Evolutionary conservation across 92 coral and sea anemone species (phyloP).

Genomic region (Montipora capitata): DNA sequence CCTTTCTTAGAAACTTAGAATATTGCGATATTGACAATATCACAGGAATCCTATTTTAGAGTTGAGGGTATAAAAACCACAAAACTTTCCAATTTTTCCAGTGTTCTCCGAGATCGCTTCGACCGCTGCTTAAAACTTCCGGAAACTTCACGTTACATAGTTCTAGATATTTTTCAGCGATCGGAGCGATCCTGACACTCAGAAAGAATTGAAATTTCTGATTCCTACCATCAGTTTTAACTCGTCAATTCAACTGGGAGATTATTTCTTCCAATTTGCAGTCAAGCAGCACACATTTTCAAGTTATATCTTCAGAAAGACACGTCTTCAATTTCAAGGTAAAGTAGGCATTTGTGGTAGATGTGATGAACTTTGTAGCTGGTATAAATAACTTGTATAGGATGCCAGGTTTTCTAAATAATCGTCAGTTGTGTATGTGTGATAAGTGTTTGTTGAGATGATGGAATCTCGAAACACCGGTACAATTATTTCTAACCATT

Average conservation of each 20-base stretch:
- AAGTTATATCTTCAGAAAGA: neutral
- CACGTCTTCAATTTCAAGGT: neutral
- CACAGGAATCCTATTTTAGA: neutral
- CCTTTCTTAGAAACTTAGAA: neutral
- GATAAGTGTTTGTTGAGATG: neutral
- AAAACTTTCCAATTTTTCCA: neutral
- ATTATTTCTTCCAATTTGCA: too few species aligned
- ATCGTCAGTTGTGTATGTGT: neutral
- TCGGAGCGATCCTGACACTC: constrained; percentile 1
- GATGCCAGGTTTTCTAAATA: neutral
- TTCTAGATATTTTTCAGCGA: constrained; percentile 6
- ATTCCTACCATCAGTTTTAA: neutral
- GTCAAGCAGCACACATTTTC: neutral
- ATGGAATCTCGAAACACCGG: neutral
- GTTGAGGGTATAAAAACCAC: neutral
- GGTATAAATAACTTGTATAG: neutral
- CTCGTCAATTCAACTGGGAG: neutral
- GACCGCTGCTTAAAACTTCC: neutral
- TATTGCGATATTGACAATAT: constrained; percentile 16
- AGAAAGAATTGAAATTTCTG: neutral
- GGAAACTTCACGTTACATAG: neutral
- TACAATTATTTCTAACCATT: neutral
- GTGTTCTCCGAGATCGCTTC: constrained; percentile 11
- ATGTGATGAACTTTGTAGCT: neutral
- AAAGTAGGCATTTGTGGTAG: neutral